These are phyloP conservation scores for Dasypus novemcinctus DNA, from an alignment of 2,113 vertebrate genomes.

Conservation along the genomic window DNA sequence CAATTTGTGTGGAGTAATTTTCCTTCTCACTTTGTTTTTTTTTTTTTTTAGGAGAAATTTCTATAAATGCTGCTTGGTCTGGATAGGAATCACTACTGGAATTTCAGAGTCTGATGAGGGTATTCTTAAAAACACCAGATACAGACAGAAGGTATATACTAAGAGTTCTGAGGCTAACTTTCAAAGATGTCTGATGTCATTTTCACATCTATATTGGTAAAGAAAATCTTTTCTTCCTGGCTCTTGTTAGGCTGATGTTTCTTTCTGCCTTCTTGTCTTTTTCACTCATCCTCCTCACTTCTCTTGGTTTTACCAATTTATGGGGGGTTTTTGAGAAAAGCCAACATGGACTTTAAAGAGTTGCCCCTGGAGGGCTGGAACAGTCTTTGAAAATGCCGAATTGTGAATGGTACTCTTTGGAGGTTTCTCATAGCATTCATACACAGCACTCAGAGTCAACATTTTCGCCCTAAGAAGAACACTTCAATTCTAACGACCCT, in stretches of 20 bases:
- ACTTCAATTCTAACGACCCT: conserved; percentile 62
- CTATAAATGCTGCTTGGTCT: conserved; percentile 49
- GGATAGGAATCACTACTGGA: conserved; percentile 63
- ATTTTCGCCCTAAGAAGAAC: conserved; percentile 56
- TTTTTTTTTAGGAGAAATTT: conserved; percentile 68
- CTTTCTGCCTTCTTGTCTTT: conserved; percentile 58
- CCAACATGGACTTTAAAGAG: conserved; percentile 63
- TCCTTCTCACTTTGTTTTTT: conserved; percentile 60
- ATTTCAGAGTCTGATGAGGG: conserved; percentile 74
- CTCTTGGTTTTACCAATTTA: conserved; percentile 72
- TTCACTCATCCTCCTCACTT: conserved; percentile 53
- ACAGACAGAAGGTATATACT: conserved; percentile 75
- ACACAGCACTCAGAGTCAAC: conserved; percentile 53
- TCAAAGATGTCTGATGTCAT: conserved; percentile 79
- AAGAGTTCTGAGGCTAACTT: conserved; percentile 80
- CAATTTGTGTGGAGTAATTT: neutral
- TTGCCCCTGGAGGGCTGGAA: conserved; percentile 54
- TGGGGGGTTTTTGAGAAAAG: conserved; percentile 68
- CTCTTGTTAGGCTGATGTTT: conserved; percentile 85
- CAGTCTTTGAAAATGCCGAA: conserved; percentile 68
- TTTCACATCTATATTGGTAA: conserved; percentile 79
- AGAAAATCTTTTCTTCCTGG: conserved; percentile 79
- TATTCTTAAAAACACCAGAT: conserved; percentile 79
- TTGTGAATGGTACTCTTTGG: conserved; percentile 75
- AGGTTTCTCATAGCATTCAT: conserved; percentile 74